phyloP scores from a whole-genome alignment of 1,140 invertebrate genomes.

The Steinernema feltiae region DNA sequence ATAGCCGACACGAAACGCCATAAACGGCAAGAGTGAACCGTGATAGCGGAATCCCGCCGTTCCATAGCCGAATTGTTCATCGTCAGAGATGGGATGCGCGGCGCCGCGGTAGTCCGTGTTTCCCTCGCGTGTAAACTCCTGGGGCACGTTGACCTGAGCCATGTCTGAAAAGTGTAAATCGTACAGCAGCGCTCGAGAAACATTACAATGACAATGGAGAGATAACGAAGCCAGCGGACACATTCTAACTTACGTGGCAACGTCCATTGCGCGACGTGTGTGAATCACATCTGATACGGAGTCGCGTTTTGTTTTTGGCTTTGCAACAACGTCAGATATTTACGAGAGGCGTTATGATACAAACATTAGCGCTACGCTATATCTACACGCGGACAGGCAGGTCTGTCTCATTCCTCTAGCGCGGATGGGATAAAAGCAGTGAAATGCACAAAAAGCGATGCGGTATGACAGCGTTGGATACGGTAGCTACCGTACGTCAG shows the following conservation, averaged over 20 bases:
- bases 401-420: too few species aligned
- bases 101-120: not conserved
- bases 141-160: not conserved
- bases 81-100: not conserved
- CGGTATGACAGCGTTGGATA: too few species aligned
- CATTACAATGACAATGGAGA: not conserved
- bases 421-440: too few species aligned
- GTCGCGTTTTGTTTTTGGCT: too few species aligned
- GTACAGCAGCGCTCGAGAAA: not conserved
- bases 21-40: constrained; percentile 28
- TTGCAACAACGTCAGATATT: constrained; percentile 11
- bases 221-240: not conserved
- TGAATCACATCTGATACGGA: too few species aligned
- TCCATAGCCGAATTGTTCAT: constrained; percentile 29
- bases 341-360: not conserved
- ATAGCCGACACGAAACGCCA: constrained; percentile 41
- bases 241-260: not conserved
- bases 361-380: too few species aligned
- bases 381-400: too few species aligned
- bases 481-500: too few species aligned
- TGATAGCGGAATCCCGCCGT: constrained; percentile 44
- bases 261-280: too few species aligned
- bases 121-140: not conserved
- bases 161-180: not conserved
- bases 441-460: too few species aligned